These are phyloP conservation scores for Lucifuga dentata DNA, from an alignment of 2,113 vertebrate species.

Conservation along the genomic window DNA sequence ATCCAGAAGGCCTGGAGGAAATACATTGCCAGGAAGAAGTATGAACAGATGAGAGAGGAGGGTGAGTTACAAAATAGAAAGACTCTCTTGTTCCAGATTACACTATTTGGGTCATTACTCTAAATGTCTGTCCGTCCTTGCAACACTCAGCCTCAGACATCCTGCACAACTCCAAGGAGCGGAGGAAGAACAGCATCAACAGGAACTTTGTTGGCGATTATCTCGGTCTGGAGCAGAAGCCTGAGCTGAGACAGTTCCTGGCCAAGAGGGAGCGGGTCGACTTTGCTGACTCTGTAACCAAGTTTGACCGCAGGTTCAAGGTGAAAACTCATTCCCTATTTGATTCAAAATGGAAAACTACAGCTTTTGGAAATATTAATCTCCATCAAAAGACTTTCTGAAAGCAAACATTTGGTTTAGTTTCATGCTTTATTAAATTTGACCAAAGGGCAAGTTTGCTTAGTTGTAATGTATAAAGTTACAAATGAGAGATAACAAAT, in stretches of 20 bases:
- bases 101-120: not conserved
- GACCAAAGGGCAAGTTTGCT: not conserved
- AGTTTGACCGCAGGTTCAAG: constrained; percentile 98
- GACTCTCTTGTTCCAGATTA: rapidly evolving
- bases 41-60: constrained; percentile 96
- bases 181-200: constrained; percentile 96
- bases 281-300: constrained; percentile 92
- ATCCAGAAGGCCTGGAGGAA: constrained; percentile 97
- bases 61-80: constrained; percentile 78
- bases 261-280: constrained; percentile 92
- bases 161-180: constrained; percentile 94
- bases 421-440: not conserved
- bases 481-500: not conserved
- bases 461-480: not conserved
- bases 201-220: constrained; percentile 98
- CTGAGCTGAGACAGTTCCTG: constrained; percentile 94
- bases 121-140: constrained; percentile 12
- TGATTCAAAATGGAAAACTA: too few species aligned
- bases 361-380: not conserved
- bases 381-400: not conserved
- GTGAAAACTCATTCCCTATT: constrained; percentile 66
- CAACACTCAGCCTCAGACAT: constrained; percentile 89
- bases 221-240: constrained; percentile 93
- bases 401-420: not conserved
- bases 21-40: constrained; percentile 89